Evolutionary conservation across 1,140 invertebrate species (phyloP), one percentile per base, ranked within the genome.

Genomic region (Lucilia cuprina): DNA sequence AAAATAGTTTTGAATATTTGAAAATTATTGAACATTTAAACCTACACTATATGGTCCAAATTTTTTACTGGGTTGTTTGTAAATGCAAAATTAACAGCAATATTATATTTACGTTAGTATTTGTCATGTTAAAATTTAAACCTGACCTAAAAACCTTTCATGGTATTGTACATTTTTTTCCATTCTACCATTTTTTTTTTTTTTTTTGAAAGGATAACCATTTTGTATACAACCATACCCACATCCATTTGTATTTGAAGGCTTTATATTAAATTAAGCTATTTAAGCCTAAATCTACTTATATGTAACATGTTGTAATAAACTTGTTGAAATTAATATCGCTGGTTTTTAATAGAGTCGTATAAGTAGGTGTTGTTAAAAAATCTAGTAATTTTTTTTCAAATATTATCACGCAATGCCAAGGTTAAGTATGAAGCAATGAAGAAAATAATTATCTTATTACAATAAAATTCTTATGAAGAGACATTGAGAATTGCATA

Each of bases 121-220:
- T 60, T 17, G 55, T 60, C n/a, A n/a, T 60, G 55, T n/a, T 70
- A 7, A 70, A 9, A 19, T 21, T 30, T 70, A 70, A 70, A 70
- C 65, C 65, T 70, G 65, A 70, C 65, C 65, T 70, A 70, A 70
- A 70, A 70, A 70, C 65, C 1, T 70, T 70, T 70, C 65, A 17
- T 55, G 50, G 5, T 17, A 55, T 55, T 55, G 7, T 55, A 70
- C 25, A 25, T 12, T 70, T 70, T 5, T 70, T 70, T 70, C 8
- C 55, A 30, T 3, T 30, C 25, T 60, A 14, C 55, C 55, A 21
- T 21, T 70, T 70, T 70, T 25, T 21, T 70, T 70, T 70, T 25
- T 21, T 70, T 21, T 0, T 25, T 21, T 70, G 55, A 70, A 70
- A 70, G 65, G 65, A 25, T 70, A 70, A 70, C 5, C 65, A 70